Evolutionary conservation across 2,888 invertebrate genomes (phyloP).

Genomic region (Rhaphigaster nebulosa): DNA sequence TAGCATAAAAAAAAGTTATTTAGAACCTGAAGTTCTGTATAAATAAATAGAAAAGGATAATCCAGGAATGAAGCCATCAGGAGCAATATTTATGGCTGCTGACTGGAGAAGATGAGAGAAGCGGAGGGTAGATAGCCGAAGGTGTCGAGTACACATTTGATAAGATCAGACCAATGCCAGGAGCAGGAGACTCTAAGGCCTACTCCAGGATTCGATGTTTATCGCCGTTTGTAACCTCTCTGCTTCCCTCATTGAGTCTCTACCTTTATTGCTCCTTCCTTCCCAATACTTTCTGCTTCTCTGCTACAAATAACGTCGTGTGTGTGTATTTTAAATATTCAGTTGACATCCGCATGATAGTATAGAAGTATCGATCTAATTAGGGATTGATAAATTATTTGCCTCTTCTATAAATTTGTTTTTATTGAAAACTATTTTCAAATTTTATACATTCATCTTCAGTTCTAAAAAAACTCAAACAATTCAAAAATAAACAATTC

Average conservation of each 20-base stretch:
- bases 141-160: neutral
- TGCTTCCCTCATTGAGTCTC: neutral
- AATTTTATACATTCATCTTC: too few species aligned
- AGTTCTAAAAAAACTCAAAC: too few species aligned
- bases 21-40: neutral
- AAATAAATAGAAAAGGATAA: neutral
- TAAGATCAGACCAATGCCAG: neutral
- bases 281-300: neutral
- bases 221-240: neutral
- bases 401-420: too few species aligned
- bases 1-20: too few species aligned
- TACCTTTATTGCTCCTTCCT: neutral
- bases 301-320: too few species aligned
- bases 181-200: neutral
- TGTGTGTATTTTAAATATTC: too few species aligned
- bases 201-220: slow-evolving; percentile 5
- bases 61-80: neutral
- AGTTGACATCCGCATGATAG: too few species aligned
- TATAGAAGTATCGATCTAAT: too few species aligned
- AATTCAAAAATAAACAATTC: too few species aligned
- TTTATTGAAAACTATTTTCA: too few species aligned
- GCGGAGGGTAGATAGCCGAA: neutral
- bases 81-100: neutral
- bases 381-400: too few species aligned
- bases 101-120: neutral